Percentiles rank a stretch among this genome's conserved stretches.
phyloP scores from a whole-genome alignment of 2,797 vertebrate species.

The Okamejei kenojei region DNA sequence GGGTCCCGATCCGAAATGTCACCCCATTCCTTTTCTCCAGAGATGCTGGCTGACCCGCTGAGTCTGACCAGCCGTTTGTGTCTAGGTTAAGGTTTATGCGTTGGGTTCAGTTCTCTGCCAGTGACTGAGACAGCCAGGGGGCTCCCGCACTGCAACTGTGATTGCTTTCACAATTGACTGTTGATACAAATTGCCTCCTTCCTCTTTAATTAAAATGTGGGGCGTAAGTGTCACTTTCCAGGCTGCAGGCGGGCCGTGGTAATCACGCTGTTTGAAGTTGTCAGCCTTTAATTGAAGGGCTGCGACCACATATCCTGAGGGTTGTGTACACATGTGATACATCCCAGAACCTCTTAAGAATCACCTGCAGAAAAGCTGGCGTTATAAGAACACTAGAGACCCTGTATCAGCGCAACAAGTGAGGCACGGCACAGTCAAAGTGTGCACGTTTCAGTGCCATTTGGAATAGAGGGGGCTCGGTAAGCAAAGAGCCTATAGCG shows the following conservation, averaged over 20 bases:
- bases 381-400: not conserved
- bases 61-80: too few relatives aligned
- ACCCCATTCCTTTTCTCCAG: too few relatives aligned
- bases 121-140: not conserved
- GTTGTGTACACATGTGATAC: not conserved
- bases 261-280: slow-evolving; percentile 12
- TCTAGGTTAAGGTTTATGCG: too few relatives aligned
- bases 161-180: not conserved
- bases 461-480: not conserved
- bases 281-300: slow-evolving; percentile 24
- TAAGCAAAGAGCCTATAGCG: too few relatives aligned
- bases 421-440: not conserved
- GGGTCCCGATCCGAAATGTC: too few relatives aligned
- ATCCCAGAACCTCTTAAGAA: not conserved
- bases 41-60: too few relatives aligned
- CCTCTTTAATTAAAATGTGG: slow-evolving; percentile 18
- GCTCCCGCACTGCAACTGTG: not conserved
- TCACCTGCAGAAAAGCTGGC: slow-evolving; percentile 9
- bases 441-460: not conserved
- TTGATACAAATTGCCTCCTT: slow-evolving; percentile 30
- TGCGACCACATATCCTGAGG: not conserved
- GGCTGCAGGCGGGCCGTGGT: not conserved
- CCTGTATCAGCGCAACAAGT: not conserved
- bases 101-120: too few relatives aligned
- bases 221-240: slow-evolving; percentile 22